phyloP scores from a whole-genome alignment of 1,140 invertebrate genomes.

The Homarus americanus region DNA sequence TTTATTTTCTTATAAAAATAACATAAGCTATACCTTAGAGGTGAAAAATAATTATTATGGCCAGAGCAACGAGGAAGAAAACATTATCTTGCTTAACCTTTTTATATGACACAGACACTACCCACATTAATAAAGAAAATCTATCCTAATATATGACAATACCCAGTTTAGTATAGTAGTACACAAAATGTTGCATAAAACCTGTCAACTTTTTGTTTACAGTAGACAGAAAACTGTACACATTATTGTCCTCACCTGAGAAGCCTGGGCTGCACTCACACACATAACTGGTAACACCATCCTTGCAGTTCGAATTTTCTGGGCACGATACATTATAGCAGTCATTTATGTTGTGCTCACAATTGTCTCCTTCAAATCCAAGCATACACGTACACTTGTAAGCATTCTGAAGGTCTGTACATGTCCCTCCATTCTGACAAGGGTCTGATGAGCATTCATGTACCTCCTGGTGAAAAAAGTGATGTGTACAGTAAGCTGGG shows the following conservation, averaged over 20 bases:
- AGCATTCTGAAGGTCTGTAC: constrained; percentile 88
- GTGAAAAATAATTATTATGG: too few relatives aligned
- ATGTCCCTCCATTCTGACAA: constrained; percentile 81
- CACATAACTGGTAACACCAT: constrained; percentile 75
- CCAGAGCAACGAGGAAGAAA: too few relatives aligned
- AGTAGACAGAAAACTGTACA: background rate
- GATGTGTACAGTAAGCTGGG: too few relatives aligned
- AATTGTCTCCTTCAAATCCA: constrained; percentile 78
- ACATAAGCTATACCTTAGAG: too few relatives aligned
- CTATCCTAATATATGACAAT: too few relatives aligned
- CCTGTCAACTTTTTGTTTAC: too few relatives aligned
- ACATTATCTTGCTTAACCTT: too few relatives aligned
- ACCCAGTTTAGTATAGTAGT: too few relatives aligned
- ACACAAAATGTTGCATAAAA: too few relatives aligned
- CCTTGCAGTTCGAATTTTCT: constrained; percentile 75
- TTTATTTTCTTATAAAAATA: too few relatives aligned
- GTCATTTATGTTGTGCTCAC: constrained; percentile 77
- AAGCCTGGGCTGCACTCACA: constrained; percentile 76
- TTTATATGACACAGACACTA: too few relatives aligned
- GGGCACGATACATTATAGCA: constrained; percentile 76
- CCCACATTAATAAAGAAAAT: too few relatives aligned
- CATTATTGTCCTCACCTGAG: constrained; percentile 49
- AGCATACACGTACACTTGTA: constrained; percentile 81
- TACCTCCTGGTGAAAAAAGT: constrained; percentile 84
- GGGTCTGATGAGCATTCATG: constrained; percentile 81